phyloP scores from a whole-genome alignment of 30 jellyfish, hydroid and myxozoan genomes.

The Turritopsis dohrnii region DNA sequence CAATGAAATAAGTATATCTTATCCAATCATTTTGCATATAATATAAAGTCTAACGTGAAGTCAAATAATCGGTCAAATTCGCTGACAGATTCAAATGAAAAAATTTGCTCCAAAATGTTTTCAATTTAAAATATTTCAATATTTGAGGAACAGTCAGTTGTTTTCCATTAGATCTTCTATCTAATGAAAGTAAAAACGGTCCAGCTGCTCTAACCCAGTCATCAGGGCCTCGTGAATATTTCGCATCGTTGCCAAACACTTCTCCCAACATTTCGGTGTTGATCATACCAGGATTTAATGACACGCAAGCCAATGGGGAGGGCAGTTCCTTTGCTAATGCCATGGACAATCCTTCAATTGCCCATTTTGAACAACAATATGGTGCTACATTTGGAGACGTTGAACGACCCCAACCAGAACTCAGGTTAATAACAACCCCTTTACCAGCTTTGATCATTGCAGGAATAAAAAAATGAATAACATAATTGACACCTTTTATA shows the following conservation, averaged over 20 bases:
- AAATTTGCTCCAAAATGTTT: no score
- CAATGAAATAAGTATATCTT: no score
- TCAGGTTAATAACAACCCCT: constrained; percentile 62
- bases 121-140: no score
- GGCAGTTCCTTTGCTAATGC: constrained; percentile 77
- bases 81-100: no score
- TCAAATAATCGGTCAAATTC: no score
- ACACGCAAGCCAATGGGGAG: constrained; percentile 66
- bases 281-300: constrained; percentile 73
- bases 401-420: constrained; percentile 80
- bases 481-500: constrained; percentile 56
- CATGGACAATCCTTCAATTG: constrained; percentile 70
- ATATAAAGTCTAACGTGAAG: no score
- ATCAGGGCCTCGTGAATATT: constrained; percentile 28
- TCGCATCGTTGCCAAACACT: constrained; percentile 52
- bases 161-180: constrained; percentile 55
- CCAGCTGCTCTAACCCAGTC: constrained; percentile 68
- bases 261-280: constrained; percentile 59
- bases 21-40: no score
- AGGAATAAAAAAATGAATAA: constrained; percentile 64
- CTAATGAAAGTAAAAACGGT: constrained; percentile 36
- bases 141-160: constrained; percentile 38
- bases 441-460: constrained; percentile 52
- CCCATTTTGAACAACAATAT: constrained; percentile 82
- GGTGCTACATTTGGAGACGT: constrained; percentile 64